Percentiles rank a stretch among this genome's conserved stretches.
These are phyloP conservation scores for Ceyx margarethae DNA, from an alignment of 2,113 vertebrate genomes.

Conservation along the genomic window DNA sequence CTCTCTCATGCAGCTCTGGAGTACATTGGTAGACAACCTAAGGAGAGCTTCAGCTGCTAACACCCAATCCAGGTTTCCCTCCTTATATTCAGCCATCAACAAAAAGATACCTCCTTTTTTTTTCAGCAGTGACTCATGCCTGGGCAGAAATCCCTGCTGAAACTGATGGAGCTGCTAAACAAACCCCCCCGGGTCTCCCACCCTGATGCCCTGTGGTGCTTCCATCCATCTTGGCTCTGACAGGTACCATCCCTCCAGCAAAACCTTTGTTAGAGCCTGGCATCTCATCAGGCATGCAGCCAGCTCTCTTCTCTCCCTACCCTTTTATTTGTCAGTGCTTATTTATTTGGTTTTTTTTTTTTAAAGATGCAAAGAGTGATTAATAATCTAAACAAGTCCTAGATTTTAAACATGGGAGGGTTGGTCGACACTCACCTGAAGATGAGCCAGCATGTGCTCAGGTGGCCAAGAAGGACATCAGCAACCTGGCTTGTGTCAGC, in stretches of 20 bases:
- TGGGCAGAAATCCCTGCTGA: not conserved
- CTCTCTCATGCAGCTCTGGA: not conserved
- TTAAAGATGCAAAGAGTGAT: not conserved
- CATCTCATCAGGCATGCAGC: accelerated
- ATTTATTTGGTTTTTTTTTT: not conserved
- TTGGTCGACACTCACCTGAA: not conserved
- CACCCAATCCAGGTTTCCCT: not conserved
- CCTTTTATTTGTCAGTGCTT: not conserved
- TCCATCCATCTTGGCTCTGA: accelerated
- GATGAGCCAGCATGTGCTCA: not conserved
- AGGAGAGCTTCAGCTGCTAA: not conserved
- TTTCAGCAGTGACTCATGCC: not conserved
- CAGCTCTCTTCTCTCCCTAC: not conserved
- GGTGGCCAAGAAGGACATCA: not conserved
- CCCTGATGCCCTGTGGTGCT: not conserved
- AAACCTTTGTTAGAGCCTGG: accelerated
- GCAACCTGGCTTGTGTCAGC: not conserved
- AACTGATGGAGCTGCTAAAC: not conserved
- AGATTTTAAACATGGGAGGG: not conserved
- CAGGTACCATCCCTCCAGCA: not conserved
- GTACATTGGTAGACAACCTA: no score
- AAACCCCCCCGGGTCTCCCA: accelerated
- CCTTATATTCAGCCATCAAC: not conserved
- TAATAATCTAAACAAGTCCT: not conserved
- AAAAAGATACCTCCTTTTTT: not conserved